These are phyloP conservation scores for Epizoanthus scotinus DNA, from an alignment of 92 coral and sea anemone species.

Conservation along the genomic window DNA sequence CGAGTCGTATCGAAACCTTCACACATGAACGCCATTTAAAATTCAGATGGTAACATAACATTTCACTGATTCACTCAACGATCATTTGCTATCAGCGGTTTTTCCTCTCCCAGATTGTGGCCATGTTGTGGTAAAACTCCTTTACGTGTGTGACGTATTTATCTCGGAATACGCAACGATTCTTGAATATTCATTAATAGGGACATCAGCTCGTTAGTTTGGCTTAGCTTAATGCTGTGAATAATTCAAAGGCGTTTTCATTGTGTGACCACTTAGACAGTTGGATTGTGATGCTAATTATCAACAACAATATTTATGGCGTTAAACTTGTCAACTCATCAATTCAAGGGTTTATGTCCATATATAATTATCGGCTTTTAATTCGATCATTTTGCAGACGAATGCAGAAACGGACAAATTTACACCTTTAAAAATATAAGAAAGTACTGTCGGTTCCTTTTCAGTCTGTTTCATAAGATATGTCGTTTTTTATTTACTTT, in stretches of 20 bases:
- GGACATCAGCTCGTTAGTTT: too few relatives aligned
- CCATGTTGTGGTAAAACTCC: too few relatives aligned
- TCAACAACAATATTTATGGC: neutral
- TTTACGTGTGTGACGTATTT: too few relatives aligned
- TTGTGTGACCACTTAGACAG: neutral
- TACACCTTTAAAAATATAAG: too few relatives aligned
- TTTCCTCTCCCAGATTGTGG: too few relatives aligned
- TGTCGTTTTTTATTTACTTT: too few relatives aligned
- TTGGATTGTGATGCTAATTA: slow-evolving; percentile 5
- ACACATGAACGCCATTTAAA: neutral
- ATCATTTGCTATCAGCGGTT: too few relatives aligned
- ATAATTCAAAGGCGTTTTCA: neutral
- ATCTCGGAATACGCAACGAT: neutral
- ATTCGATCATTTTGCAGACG: neutral
- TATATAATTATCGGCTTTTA: neutral
- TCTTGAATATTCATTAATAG: slow-evolving; percentile 1
- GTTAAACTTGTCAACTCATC: neutral
- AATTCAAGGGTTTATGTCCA: neutral
- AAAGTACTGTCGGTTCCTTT: too few relatives aligned
- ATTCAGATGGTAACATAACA: neutral
- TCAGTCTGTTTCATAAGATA: too few relatives aligned
- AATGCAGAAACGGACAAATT: neutral
- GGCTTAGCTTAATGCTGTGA: neutral
- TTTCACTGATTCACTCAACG: too few relatives aligned
- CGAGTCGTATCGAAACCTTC: neutral